Conservation (phyloP, 2,888 invertebrate genomes). For the Callimorpha dominula region DNA sequence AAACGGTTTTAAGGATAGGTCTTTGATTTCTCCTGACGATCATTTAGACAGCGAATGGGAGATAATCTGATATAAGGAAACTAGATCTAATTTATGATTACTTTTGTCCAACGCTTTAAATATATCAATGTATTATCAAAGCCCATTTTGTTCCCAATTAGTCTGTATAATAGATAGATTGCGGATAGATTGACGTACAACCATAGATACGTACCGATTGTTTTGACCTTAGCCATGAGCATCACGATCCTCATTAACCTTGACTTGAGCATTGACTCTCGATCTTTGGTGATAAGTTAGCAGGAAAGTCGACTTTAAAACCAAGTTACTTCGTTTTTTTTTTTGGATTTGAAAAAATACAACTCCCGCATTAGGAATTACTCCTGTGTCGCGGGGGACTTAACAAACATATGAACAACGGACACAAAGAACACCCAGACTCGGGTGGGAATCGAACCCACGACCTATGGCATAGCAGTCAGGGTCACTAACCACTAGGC, state of each 20-base stretch:
- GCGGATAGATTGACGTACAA: neutral
- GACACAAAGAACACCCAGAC: no score
- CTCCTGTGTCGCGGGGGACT: no score
- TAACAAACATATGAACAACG: no score
- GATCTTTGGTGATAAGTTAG: neutral
- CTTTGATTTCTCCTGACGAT: slow-evolving; percentile 74
- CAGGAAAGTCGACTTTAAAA: neutral
- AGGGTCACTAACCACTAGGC: no score
- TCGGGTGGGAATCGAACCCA: no score
- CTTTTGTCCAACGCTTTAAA: neutral
- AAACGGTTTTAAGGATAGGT: slow-evolving; percentile 65
- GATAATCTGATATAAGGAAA: slow-evolving; percentile 69
- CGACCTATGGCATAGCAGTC: no score
- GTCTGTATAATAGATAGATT: neutral
- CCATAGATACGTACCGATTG: neutral
- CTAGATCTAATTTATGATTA: slow-evolving; percentile 24
- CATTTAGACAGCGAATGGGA: slow-evolving; percentile 81
- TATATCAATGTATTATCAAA: slow-evolving; percentile 12
- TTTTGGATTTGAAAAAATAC: no score
- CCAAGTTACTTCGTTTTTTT: neutral
- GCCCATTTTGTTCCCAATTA: neutral
- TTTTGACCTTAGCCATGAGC: neutral
- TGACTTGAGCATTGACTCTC: no score
- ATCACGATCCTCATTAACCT: no score
- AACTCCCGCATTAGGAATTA: no score